These are phyloP conservation scores for Zaprionus taronus DNA, from an alignment of 1,140 invertebrate genomes.

Conservation along the genomic window DNA sequence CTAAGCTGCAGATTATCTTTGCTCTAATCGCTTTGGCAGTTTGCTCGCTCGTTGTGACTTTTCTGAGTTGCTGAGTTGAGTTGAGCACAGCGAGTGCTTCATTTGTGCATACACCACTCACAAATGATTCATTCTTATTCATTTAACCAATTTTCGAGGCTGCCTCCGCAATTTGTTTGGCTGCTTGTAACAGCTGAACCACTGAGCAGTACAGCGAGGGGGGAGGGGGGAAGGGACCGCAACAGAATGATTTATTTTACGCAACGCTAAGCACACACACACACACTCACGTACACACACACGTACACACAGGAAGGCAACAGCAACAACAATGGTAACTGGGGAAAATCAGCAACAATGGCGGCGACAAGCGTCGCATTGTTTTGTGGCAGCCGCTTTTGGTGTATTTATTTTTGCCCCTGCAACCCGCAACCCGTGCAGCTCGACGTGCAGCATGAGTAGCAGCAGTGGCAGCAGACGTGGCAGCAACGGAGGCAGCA, in stretches of 20 bases:
- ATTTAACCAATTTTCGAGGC: slow-evolving; percentile 63
- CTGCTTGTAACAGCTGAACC: slow-evolving; percentile 38
- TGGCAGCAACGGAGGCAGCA: slow-evolving; percentile 1
- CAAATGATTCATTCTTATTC: slow-evolving; percentile 78
- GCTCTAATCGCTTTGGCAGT: slow-evolving; percentile 17
- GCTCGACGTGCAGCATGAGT: slow-evolving; percentile 42
- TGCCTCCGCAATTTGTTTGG: slow-evolving; percentile 52
- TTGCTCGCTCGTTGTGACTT: slow-evolving; percentile 20
- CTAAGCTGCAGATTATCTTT: slow-evolving; percentile 31
- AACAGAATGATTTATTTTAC: slow-evolving; percentile 81
- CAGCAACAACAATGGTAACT: neutral
- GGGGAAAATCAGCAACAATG: slow-evolving; percentile 32
- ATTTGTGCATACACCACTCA: slow-evolving; percentile 44
- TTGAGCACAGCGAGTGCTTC: slow-evolving; percentile 56
- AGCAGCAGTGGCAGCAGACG: slow-evolving; percentile 56
- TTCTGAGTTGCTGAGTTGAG: slow-evolving; percentile 22
- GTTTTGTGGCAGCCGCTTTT: slow-evolving; percentile 66
- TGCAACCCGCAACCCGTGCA: slow-evolving; percentile 18
- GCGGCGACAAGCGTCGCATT: slow-evolving; percentile 67
- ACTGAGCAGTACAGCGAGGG: slow-evolving; percentile 11
- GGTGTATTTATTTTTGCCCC: slow-evolving; percentile 65
- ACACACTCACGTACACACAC: slow-evolving; percentile 38
- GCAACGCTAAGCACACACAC: slow-evolving; percentile 72
- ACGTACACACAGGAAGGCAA: neutral
- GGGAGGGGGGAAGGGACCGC: slow-evolving; percentile 11